Evolutionary conservation across 1,140 invertebrate species (phyloP), one percentile per base, ranked within the genome.

Genomic region (Ruditapes philippinarum): DNA sequence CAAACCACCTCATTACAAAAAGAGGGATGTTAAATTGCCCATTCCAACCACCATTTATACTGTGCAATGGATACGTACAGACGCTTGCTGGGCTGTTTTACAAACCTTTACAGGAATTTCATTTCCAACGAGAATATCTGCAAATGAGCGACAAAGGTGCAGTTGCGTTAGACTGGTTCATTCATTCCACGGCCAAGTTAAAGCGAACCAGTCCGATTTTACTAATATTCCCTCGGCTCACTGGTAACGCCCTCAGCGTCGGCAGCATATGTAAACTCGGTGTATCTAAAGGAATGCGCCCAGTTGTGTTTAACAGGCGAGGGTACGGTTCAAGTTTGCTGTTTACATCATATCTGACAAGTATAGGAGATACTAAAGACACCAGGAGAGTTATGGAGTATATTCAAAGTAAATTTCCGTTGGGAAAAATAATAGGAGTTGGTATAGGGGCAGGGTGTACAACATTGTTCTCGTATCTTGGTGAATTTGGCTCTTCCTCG

Each of bases 221-320:
- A 25, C 22, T 94, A n/a, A 89, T 94, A 3, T 89, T 95, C 62
- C 94, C 94, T 3, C 80, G 91, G 5, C 54, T 94, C 0, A 92
- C 91, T 0, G 92, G 91, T 22, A 89, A 91, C 57, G 92, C 92
- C 4, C 19, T 60, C 12, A 88, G 84, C 28, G 89, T 91, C 2
- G 80, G 51, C 0, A 28, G 51, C 25, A 76, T 92, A 7, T 91
- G 90, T 60, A 57, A 80, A 40, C 36, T 70, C 19, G 94, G 92
- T 14, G 22, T 62, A 0, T 42, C 51, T 19, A 81, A 78, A 0
- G 94, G 93, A 14, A 91, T 92, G 38, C 81, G 92, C 11, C 57
- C 92, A 0, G 89, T 95, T 17, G 93, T 95, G 0, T 94, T 94
- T 85, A 92, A 94, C 78, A 42, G 93, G 11, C 76, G 94, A 19